Base-by-base conservation (phyloP, 2,888 invertebrate genomes). In the Napeogenes sylphis region DNA sequence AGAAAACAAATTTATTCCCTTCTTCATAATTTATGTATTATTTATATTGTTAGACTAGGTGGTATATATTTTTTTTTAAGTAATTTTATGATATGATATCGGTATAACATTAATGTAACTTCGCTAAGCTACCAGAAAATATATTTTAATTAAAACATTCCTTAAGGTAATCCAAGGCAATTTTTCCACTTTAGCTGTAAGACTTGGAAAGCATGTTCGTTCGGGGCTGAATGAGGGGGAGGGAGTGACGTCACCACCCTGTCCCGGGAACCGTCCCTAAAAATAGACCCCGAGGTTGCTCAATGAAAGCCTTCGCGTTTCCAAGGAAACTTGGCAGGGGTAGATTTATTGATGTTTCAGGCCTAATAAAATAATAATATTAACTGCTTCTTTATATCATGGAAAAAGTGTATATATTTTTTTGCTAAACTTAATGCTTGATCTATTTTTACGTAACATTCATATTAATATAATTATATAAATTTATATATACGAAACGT, bases 261-360 rank as follows among this genome's bases (percentile, higher is more conserved):
- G 67, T 69, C 68, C 72, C 64, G 65, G 64, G 67, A 73, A 76
- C 71, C 82, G 64, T 77, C 83, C 84, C 87, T 87, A 88, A 84
- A 88, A 90, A 89, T 89, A 90, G 89, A 70, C 81, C 87, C 87
- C 87, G 85, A 87, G 86, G 77, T 72, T 72, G 85, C 83, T 88
- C 87, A 89, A 90, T 89, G 88, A 75, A 83, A 80, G 69, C 70
- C 42, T 55, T 45, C 46, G 58, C 62, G 67, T 64, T 51, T 21
- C 51, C 51, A 51, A 30, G 30, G 51, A 30, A 0, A 51, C 51
- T 51, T 30, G 30, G 51, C 10, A 3, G 30, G 30, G 51, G 51
- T 42, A 51, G 51, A 51, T 51, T 30, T 30, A 8, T 51, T 12
- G 51, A 30, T 21, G 30, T 51, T 51, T 30, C 51, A 51, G 51